phyloP scores from a whole-genome alignment of 1,140 invertebrate genomes.

The Choristoneura fumiferana region DNA sequence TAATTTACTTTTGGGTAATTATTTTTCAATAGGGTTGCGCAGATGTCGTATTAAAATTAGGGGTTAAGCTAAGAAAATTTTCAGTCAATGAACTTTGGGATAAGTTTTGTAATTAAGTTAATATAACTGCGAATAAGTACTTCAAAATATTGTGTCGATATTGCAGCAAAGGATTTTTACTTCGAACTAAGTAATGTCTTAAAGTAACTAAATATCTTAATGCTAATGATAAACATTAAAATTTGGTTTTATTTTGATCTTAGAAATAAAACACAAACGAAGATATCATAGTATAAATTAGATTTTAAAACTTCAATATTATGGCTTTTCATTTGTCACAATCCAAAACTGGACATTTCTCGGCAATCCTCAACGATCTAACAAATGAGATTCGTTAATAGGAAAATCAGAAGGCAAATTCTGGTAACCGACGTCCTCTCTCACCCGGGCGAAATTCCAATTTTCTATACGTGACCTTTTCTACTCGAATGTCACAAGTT shows the following conservation, averaged over 20 bases:
- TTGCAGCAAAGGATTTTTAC: no score
- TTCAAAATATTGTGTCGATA: no score
- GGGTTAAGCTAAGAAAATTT: slow-evolving; percentile 47
- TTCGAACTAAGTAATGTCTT: no score
- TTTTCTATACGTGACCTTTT: slow-evolving; percentile 73
- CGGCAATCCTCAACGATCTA: not conserved
- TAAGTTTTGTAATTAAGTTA: slow-evolving; percentile 58
- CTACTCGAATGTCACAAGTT: slow-evolving; percentile 68
- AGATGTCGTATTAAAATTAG: slow-evolving; percentile 58
- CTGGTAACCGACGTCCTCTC: slow-evolving; percentile 31
- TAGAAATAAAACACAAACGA: no score
- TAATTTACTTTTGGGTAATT: slow-evolving; percentile 74
- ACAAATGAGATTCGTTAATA: slow-evolving; percentile 58
- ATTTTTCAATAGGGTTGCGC: slow-evolving; percentile 70
- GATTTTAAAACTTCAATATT: no score
- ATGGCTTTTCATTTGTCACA: no score
- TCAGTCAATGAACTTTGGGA: slow-evolving; percentile 48
- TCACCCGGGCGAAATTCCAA: slow-evolving; percentile 48
- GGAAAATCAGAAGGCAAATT: slow-evolving; percentile 55
- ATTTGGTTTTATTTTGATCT: no score
- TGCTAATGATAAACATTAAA: no score
- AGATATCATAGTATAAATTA: no score
- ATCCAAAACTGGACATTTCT: no score
- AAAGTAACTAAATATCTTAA: no score
- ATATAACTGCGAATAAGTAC: no score